These are phyloP conservation scores for Lucifuga dentata DNA, from an alignment of 2,113 vertebrate species.

Conservation along the genomic window DNA sequence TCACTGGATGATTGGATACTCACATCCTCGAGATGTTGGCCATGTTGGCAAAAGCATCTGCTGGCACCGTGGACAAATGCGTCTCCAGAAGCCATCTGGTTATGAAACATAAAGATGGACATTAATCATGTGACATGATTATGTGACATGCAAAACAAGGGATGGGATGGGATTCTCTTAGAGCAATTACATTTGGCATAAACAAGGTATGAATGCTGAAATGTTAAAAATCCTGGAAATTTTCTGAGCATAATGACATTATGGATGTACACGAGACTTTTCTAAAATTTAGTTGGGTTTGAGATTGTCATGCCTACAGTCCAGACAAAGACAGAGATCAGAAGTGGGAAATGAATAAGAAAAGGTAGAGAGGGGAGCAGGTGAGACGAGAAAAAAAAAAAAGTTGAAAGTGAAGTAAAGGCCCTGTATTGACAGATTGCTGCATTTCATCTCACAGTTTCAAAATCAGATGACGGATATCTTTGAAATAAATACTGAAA, in stretches of 20 bases:
- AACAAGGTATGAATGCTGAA: too few species aligned
- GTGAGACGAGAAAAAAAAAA: neutral
- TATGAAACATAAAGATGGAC: slow-evolving; percentile 4
- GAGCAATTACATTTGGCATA: neutral
- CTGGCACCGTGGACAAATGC: slow-evolving; percentile 85
- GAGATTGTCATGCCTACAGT: too few species aligned
- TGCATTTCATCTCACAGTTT: too few species aligned
- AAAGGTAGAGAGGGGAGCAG: too few species aligned
- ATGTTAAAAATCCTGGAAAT: too few species aligned
- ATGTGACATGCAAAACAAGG: too few species aligned
- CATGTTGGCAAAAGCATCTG: slow-evolving; percentile 87
- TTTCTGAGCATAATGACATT: neutral
- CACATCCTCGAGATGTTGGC: slow-evolving; percentile 96
- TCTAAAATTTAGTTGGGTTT: too few species aligned
- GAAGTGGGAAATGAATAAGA: too few species aligned
- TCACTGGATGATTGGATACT: slow-evolving; percentile 73
- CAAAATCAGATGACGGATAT: slow-evolving; percentile 40
- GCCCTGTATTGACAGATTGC: slow-evolving; percentile 13
- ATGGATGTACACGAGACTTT: neutral
- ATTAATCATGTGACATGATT: neutral
- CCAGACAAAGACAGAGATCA: neutral
- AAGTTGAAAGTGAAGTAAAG: neutral
- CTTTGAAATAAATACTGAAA: slow-evolving; percentile 53
- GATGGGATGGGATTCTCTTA: neutral
- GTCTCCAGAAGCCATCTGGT: slow-evolving; percentile 93